Conservation (phyloP, 2,888 invertebrate species). For the Ischnura elegans region DNA sequence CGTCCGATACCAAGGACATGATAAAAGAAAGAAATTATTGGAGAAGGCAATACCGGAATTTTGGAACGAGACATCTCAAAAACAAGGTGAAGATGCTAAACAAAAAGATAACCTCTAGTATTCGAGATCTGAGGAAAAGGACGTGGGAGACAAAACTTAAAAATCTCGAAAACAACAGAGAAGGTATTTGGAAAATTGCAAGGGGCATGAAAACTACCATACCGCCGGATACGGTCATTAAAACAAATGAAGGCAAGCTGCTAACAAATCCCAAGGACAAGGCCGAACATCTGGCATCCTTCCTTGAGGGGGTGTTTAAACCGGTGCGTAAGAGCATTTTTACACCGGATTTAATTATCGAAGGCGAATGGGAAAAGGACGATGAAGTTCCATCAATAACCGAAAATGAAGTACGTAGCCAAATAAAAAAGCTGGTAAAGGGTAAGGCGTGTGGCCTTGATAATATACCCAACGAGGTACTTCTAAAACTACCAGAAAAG, state of each 20-base stretch:
- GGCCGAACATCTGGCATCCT: not conserved
- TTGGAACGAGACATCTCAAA: not conserved
- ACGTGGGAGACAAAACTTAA: not conserved
- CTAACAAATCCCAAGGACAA: not conserved
- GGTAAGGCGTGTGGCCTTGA: no score
- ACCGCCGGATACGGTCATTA: not conserved
- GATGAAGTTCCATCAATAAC: not conserved
- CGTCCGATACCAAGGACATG: not conserved
- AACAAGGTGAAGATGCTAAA: not conserved
- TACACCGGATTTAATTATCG: not conserved
- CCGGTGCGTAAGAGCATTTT: not conserved
- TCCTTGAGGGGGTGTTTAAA: not conserved
- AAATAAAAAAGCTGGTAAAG: not conserved
- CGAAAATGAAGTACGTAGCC: not conserved
- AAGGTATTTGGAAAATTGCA: not conserved
- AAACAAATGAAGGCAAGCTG: not conserved
- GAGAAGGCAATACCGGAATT: not conserved
- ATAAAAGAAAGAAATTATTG: not conserved
- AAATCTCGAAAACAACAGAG: not conserved
- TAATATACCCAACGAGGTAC: not conserved
- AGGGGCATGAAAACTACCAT: not conserved
- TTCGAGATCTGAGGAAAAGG: not conserved
- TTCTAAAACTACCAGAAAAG: not conserved
- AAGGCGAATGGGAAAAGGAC: not conserved
- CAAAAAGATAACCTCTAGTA: not conserved